Evolutionary conservation across 2,888 invertebrate genomes (phyloP), one percentile per base, ranked within the genome.

Genomic region (Doris montereyensis): DNA sequence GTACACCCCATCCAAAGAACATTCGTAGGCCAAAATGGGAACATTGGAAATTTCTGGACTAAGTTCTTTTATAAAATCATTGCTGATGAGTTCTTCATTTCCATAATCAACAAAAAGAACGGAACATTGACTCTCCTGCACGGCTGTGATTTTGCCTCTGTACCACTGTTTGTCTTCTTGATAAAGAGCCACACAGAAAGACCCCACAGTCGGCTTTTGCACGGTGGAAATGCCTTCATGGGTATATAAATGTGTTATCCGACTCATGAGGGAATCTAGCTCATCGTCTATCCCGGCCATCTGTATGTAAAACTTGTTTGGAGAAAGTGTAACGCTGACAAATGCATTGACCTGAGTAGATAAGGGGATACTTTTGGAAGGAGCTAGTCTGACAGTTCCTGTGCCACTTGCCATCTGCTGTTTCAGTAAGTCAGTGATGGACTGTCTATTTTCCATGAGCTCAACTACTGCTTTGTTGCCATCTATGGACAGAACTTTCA

Each of bases 71-170:
- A 82, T 67, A 32, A 76, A 60, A 8, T 74, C 28, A 30, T 68
- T 57, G n/a, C 35, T 35, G 0, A 84, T 68, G 8, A 21, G 88
- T 72, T 92, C 90, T 21, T 85, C 87, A 72, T 89, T 90, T 41
- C 95, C 95, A 85, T 90, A 91, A 91, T 95, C 95, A 0, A 95
- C 93, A 80, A 94, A 93, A 81, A 91, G 89, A 34, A 95, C 93
- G 71, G 92, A 91, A 41, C 94, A 93, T 87, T 84, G 91, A 2
- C 89, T 84, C 0, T 89, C 90, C n/a, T 91, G 88, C 1, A 93
- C 87, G 67, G 93, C 92, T 1, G 85, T 83, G 32, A 95, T 92
- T 2, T 92, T 85, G 2, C 92, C 95, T 79, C 96, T 93, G 88
- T 95, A 95, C 95, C 95, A 95, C 21, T 91, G 86, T 0, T 92